Base-by-base conservation (phyloP, 1,140 invertebrate genomes). In the Drosophila subpulchrella region DNA sequence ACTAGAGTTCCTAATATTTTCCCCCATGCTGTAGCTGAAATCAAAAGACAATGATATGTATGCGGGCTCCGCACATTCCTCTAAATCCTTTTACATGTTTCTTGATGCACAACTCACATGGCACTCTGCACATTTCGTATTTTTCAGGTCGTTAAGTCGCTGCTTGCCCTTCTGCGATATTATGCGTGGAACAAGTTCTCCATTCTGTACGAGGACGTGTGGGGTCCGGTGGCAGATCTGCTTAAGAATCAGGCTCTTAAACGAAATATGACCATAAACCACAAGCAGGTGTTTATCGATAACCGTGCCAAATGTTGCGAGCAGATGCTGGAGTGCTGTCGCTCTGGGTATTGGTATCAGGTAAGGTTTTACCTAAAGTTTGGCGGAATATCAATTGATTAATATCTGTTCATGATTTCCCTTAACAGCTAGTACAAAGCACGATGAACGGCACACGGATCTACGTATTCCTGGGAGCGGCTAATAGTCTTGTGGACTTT, bases 181-280 rank as follows among this genome's bases (percentile, higher is more conserved):
- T 98, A 97, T 93, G 95, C 96, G 77, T 99, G 98, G 98, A 95
- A 96, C 62, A 98, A 98, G 91, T 99, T 99, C 93, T 96, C 97
- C 15, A 96, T 99, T 48, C 94, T 99, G n/a, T 96, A 96, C 61
- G 97, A 99, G 88, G 95, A 96, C 55, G 93, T 94, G 0, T 97
- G 95, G 95, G 94, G 94, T 66, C 96, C 95, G 1, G 97, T 98
- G 5, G 97, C 96, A 0, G 93, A 95, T 55, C 96, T 95, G 11
- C 93, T 98, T 47, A 93, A 95, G 88, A 94, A 95, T 57, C 94
- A 96, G 86, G 97, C 97, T 0, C 92, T 93, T 63, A 93, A 94
- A 65, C 93, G 95, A 75, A 97, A 97, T 89, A 95, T 98, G 93
- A 97, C 96, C 10, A 94, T 98, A 15, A 97, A 97, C 91, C 95